Conservation (phyloP, 2,113 vertebrate genomes). For the Ceratotherium simum region DNA sequence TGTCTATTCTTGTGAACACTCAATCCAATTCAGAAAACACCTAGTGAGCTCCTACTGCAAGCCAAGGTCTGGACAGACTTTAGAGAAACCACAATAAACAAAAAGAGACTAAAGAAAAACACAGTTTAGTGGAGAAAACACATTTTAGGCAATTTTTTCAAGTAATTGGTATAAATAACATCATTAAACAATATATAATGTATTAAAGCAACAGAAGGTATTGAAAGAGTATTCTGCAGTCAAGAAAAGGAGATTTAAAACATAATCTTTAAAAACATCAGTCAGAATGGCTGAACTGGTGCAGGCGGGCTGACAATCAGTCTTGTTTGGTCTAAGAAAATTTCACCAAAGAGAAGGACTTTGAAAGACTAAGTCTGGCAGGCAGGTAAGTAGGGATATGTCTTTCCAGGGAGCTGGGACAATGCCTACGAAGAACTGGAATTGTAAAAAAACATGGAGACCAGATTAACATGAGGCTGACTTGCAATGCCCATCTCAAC, state of each 20-base stretch:
- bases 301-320: neutral
- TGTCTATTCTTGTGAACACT: neutral
- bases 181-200: neutral
- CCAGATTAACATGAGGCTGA: neutral
- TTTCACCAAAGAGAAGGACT: neutral
- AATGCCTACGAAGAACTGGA: neutral
- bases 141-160: neutral
- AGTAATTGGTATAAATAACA: neutral
- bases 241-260: neutral
- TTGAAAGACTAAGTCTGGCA: neutral
- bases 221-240: neutral
- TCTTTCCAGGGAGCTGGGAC: neutral
- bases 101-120: neutral
- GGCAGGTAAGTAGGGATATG: neutral
- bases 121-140: neutral
- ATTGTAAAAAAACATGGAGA: neutral
- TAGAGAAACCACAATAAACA: neutral
- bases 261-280: neutral
- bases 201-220: neutral
- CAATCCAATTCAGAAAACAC: neutral
- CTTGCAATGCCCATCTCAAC: neutral
- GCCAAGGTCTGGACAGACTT: neutral
- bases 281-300: neutral
- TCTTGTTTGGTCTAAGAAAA: neutral
- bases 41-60: neutral